Evolutionary conservation across 2,797 vertebrate species (phyloP).

Genomic region (Myotis findleyi): DNA sequence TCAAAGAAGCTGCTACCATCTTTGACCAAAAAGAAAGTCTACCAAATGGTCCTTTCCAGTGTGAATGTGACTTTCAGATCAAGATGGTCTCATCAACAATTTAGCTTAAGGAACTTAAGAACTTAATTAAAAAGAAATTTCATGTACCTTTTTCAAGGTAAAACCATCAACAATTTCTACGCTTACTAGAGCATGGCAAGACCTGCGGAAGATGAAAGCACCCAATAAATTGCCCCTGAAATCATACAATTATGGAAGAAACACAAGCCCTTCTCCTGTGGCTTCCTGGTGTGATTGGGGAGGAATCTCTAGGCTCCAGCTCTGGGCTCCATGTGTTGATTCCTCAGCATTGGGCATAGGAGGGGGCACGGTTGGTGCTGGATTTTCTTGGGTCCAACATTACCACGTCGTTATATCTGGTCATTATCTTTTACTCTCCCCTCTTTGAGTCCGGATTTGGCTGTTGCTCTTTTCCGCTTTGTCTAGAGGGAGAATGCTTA

Average conservation of each 20-base stretch:
- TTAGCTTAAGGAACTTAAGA: neutral
- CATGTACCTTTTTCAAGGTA: neutral
- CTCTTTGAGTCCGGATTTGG: neutral
- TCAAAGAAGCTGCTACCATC: neutral
- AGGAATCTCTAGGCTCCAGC: neutral
- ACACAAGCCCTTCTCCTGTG: neutral
- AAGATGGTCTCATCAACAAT: neutral
- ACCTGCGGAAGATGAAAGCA: neutral
- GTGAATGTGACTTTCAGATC: neutral
- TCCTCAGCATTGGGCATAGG: neutral
- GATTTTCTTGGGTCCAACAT: neutral
- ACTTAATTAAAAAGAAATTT: neutral
- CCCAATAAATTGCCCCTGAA: neutral
- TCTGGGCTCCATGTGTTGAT: neutral
- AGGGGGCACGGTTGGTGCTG: accelerated
- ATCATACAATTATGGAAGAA: neutral
- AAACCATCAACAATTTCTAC: neutral
- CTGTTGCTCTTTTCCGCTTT: neutral
- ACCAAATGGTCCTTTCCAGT: neutral
- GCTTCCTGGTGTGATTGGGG: neutral
- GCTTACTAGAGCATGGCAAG: neutral
- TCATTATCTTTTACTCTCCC: neutral
- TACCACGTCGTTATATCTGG: neutral
- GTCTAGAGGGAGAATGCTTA: neutral
- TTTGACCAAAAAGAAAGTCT: neutral